These are phyloP conservation scores for Sarcophaga bullata DNA, from an alignment of 1,140 invertebrate species.

Conservation along the genomic window DNA sequence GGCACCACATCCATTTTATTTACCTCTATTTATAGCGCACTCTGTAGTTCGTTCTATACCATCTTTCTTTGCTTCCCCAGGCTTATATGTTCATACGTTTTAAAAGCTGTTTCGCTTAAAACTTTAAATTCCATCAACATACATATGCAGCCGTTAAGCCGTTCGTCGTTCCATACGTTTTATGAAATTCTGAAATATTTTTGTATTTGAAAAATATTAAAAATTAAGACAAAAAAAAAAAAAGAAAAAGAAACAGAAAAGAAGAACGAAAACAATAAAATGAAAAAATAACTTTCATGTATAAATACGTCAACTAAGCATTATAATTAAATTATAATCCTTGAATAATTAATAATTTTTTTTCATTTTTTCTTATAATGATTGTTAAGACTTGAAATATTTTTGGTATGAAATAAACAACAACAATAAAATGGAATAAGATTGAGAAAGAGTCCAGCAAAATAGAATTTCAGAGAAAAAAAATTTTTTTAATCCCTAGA, in stretches of 20 bases:
- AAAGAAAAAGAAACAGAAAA: not conserved
- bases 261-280: not conserved
- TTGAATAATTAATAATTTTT: slow-evolving; percentile 67
- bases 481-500: not conserved
- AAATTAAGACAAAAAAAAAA: not conserved
- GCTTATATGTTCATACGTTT: too few relatives aligned
- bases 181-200: not conserved
- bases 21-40: too few relatives aligned
- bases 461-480: slow-evolving; percentile 22
- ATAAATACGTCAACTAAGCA: slow-evolving; percentile 56
- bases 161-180: not conserved
- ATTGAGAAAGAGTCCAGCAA: slow-evolving; percentile 16
- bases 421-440: slow-evolving; percentile 36
- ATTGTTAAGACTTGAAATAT: slow-evolving; percentile 29
- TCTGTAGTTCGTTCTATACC: too few relatives aligned
- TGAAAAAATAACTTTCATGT: not conserved
- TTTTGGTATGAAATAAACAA: slow-evolving; percentile 47
- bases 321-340: slow-evolving; percentile 67
- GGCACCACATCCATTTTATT: too few relatives aligned
- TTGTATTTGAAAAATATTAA: not conserved
- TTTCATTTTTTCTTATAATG: slow-evolving; percentile 39
- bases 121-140: slow-evolving; percentile 1
- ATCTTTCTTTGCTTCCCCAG: too few relatives aligned
- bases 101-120: not conserved
- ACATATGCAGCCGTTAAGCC: slow-evolving; percentile 9